phyloP scores from a whole-genome alignment of 2,888 invertebrate genomes.

The Melanostoma mellinum region DNA sequence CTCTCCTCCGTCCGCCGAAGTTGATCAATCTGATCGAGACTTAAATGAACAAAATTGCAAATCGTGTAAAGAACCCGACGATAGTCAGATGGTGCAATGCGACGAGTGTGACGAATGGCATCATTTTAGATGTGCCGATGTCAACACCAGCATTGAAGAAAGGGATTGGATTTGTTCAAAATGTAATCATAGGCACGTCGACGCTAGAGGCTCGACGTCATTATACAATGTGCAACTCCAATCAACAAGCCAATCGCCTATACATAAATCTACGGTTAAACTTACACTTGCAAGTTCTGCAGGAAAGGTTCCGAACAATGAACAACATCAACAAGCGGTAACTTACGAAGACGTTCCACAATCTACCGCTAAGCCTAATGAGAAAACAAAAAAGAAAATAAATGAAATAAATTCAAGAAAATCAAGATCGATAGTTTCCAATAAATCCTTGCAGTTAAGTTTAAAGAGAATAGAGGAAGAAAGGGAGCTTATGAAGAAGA shows the following conservation, averaged over 20 bases:
- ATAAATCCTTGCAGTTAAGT: neutral
- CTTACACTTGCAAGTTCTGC: too few species aligned
- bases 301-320: too few species aligned
- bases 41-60: neutral
- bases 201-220: neutral
- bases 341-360: too few species aligned
- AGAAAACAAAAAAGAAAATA: too few species aligned
- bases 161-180: neutral
- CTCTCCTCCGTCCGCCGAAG: neutral
- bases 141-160: neutral
- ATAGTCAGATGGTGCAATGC: slow-evolving; percentile 2
- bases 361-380: too few species aligned
- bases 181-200: neutral
- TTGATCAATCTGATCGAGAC: neutral
- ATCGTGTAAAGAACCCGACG: neutral
- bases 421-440: neutral
- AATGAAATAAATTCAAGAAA: neutral
- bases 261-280: neutral
- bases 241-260: neutral
- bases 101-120: neutral
- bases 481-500: neutral
- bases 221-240: neutral
- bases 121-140: neutral
- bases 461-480: slow-evolving; percentile 11
- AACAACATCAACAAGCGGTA: too few species aligned